Percentiles rank a stretch among this genome's conserved stretches.
These are phyloP conservation scores for Pandemis cinnamomeana DNA, from an alignment of 2,888 invertebrate species.

Conservation along the genomic window DNA sequence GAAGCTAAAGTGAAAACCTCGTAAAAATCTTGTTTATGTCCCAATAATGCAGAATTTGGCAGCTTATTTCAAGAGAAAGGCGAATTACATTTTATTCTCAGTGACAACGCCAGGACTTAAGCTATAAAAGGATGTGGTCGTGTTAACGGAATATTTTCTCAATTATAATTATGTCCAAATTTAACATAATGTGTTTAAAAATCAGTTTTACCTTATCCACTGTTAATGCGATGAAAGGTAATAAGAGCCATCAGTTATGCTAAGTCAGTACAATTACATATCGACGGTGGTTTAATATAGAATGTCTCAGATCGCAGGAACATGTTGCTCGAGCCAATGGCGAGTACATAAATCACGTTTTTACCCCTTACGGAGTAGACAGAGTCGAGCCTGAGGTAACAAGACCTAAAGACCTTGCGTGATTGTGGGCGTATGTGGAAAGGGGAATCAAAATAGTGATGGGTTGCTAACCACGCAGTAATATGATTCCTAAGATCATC, in stretches of 20 bases:
- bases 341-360: no score
- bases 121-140: constrained; percentile 15
- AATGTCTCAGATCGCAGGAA: no score
- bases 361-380: no score
- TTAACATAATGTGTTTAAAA: not conserved
- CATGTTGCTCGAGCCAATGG: no score
- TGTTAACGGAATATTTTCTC: not conserved
- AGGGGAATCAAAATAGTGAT: no score
- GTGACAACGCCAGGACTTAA: constrained; percentile 8
- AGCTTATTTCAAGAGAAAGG: constrained; percentile 35
- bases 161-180: not conserved
- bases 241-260: not conserved
- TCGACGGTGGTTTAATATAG: no score
- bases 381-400: no score
- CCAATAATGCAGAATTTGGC: constrained; percentile 3
- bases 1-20: not conserved
- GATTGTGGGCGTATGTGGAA: no score
- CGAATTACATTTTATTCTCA: constrained; percentile 2
- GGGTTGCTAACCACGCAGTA: no score
- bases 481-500: no score
- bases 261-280: no score
- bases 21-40: constrained; percentile 26
- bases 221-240: not conserved
- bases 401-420: no score
- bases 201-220: not conserved